Evolutionary conservation across 2,113 vertebrate genomes (phyloP).

Genomic region (Platysteira castanea): DNA sequence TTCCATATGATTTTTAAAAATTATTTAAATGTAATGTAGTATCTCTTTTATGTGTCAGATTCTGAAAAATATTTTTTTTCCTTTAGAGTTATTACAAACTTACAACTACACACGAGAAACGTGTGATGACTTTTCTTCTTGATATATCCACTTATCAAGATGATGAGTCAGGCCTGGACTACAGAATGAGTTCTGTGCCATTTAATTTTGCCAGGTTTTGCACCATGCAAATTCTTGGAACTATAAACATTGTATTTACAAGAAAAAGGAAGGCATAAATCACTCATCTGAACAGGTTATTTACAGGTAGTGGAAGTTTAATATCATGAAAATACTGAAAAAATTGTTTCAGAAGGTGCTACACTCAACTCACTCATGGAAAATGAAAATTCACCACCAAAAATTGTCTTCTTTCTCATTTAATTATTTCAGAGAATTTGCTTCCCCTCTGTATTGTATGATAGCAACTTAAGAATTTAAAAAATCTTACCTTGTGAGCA

Average conservation of each 20-base stretch:
- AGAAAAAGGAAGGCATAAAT: background rate
- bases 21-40: background rate
- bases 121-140: background rate
- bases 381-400: background rate
- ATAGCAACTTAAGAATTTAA: background rate
- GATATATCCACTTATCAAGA: background rate
- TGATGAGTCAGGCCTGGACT: background rate
- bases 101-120: fast-evolving
- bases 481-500: constrained; percentile 82
- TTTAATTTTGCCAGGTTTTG: background rate
- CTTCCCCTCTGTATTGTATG: background rate
- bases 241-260: background rate
- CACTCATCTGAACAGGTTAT: background rate
- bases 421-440: background rate
- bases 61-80: background rate
- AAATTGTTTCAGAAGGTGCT: background rate
- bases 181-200: background rate
- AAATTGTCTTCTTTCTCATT: background rate
- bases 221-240: background rate
- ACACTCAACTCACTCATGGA: background rate
- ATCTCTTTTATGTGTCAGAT: background rate
- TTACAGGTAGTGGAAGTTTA: background rate
- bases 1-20: fast-evolving
- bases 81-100: background rate
- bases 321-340: background rate